These are phyloP conservation scores for Iphiclides podalirius DNA, from an alignment of 2,888 invertebrate species.

Conservation along the genomic window DNA sequence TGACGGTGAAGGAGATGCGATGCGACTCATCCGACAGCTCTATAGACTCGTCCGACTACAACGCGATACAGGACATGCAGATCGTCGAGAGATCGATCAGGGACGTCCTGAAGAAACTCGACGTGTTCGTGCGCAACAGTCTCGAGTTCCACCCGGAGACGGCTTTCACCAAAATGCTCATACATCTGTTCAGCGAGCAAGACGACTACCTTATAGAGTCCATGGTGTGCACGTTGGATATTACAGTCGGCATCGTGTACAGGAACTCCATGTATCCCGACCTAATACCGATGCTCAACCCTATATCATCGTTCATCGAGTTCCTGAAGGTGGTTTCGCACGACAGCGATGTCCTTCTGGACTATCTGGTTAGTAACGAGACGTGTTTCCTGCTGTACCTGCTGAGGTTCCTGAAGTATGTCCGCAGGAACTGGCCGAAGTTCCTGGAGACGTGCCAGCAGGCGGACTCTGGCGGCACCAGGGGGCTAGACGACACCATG, in stretches of 20 bases:
- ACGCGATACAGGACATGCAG: slow-evolving; percentile 93
- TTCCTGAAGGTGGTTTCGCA: slow-evolving; percentile 91
- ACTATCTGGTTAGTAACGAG: slow-evolving; percentile 93
- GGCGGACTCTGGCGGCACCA: slow-evolving; percentile 74
- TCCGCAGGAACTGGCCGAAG: slow-evolving; percentile 90
- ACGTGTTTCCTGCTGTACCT: slow-evolving; percentile 93
- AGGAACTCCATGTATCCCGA: slow-evolving; percentile 90
- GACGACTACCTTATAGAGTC: slow-evolving; percentile 95
- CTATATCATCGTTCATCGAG: slow-evolving; percentile 91
- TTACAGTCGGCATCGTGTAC: slow-evolving; percentile 91
- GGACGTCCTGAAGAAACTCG: slow-evolving; percentile 90
- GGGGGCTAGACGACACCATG: slow-evolving; percentile 90
- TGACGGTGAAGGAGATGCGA: slow-evolving; percentile 93
- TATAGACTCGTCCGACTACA: slow-evolving; percentile 90
- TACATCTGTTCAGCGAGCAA: slow-evolving; percentile 93
- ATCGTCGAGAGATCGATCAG: slow-evolving; percentile 91
- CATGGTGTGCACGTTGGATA: slow-evolving; percentile 94
- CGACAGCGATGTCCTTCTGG: slow-evolving; percentile 89
- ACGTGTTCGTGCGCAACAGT: slow-evolving; percentile 88
- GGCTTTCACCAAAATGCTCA: slow-evolving; percentile 92
- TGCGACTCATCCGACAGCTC: slow-evolving; percentile 93
- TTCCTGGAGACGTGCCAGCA: slow-evolving; percentile 88
- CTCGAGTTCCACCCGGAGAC: slow-evolving; percentile 93
- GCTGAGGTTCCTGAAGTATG: slow-evolving; percentile 90
- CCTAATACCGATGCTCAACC: slow-evolving; percentile 90